Base-by-base conservation (phyloP, 1,140 invertebrate species). In the Mactra quadrangularis region DNA sequence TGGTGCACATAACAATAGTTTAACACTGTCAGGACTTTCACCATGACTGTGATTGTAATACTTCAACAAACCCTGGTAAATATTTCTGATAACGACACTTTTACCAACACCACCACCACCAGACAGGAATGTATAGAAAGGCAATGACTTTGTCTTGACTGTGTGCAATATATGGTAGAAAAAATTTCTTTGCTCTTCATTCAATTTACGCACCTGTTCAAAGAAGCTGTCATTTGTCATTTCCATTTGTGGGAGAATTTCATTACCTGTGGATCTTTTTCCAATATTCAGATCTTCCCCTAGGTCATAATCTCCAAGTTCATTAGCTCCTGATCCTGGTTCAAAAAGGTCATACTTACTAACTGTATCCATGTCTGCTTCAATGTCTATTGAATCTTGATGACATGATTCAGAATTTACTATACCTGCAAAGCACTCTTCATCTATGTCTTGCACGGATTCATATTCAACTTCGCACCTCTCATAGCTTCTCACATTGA, bases 71-170 rank as follows among this genome's bases (percentile, higher is more conserved):
- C 60, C 68, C 50, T 86, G 81, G 70, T 82, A 75, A 19, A 85
- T 19, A 41, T 77, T 64, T 62, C 35, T 78, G 33, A 79, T 82
- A 27, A 86, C 64, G 41, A 85, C 81, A 68, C 47, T 62, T 75
- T 88, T 88, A 53, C 83, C 87, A 50, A 85, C 83, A 29, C 86
- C 86, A 35, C 85, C 86, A 62, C 86, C 86, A 62, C 82, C 86
- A 27, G 82, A 74, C 27, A 83, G 19, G 31, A 60, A 59, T 68
- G 59, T 57, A 1, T 66, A 17, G 45, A 3, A 41, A 7, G 38
- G 38, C n/a, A n/a, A n/a, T 7, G 38, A 41, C 38, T 41, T 6
- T 41, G 38, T 41, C 38, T 41, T 41, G 38, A 41, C 38, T 41
- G 6, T 41, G 38, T 41, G 38, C 38, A 85, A n/a, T n/a, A 59